Evolutionary conservation across 2,888 invertebrate genomes (phyloP).

Genomic region (Lingula anatina): DNA sequence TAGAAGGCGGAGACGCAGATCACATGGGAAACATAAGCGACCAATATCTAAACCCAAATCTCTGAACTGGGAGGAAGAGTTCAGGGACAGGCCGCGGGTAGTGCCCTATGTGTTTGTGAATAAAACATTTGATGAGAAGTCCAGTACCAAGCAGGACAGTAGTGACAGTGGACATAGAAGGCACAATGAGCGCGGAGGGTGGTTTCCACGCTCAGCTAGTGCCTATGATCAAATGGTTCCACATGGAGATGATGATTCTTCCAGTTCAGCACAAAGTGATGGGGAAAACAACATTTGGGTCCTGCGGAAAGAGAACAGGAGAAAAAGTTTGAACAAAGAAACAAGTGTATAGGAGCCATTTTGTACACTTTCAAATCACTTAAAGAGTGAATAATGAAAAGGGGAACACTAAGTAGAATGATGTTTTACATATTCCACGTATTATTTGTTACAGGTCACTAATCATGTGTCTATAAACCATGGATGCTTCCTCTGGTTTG

Average conservation of each 20-base stretch:
- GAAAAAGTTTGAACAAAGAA: conserved; percentile 39
- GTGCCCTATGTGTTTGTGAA: conserved; percentile 42
- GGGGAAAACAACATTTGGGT: conserved; percentile 40
- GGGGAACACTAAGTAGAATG: too few species aligned
- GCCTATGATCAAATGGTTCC: conserved; percentile 48
- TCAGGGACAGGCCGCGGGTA: conserved; percentile 21
- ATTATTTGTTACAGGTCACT: too few species aligned
- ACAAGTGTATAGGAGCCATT: conserved; percentile 40
- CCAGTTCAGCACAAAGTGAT: conserved; percentile 31
- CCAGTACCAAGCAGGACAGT: conserved; percentile 33
- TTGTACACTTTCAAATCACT: neutral
- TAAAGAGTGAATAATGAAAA: neutral
- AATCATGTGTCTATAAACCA: too few species aligned
- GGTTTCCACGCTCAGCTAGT: conserved; percentile 36
- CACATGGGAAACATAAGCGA: conserved; percentile 18
- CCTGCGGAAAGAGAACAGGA: conserved; percentile 23
- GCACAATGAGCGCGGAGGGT: conserved; percentile 4
- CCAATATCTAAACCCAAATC: conserved; percentile 33
- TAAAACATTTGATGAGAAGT: conserved; percentile 36
- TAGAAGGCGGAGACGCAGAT: conserved; percentile 19
- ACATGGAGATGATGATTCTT: conserved; percentile 49
- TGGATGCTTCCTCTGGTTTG: too few species aligned
- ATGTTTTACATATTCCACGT: too few species aligned
- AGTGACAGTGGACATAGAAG: conserved; percentile 20
- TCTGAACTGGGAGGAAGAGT: conserved; percentile 39